Percentiles rank a stretch among this genome's conserved stretches.
Evolutionary conservation across 2,113 vertebrate genomes (phyloP).

Genomic region (Aythya baeri): DNA sequence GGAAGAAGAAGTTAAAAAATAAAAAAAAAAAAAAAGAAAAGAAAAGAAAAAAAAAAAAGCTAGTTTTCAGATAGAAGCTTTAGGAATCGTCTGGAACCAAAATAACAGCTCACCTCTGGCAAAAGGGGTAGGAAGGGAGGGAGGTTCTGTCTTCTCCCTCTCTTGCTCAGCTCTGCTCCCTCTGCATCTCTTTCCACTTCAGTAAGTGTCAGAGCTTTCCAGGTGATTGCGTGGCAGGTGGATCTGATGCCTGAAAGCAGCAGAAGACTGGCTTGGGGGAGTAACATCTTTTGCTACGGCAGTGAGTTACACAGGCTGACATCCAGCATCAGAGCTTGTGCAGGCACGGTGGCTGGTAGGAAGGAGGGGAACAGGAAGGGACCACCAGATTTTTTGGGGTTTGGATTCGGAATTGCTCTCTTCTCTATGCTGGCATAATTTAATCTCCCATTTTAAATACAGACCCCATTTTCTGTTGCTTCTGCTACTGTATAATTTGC

Average conservation of each 20-base stretch:
- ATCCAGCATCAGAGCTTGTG: not conserved
- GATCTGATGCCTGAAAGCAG: not conserved
- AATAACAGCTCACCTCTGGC: not conserved
- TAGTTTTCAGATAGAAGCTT: not conserved
- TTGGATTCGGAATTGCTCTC: not conserved
- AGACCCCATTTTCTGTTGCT: rapidly evolving
- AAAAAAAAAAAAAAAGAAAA: not conserved
- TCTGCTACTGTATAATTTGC: rapidly evolving
- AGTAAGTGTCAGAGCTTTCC: not conserved
- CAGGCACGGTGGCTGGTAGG: not conserved
- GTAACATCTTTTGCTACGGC: rapidly evolving
- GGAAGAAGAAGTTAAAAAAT: not conserved
- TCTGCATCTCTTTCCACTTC: not conserved
- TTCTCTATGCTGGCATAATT: not conserved
- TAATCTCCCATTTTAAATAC: not conserved
- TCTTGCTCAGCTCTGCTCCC: not conserved
- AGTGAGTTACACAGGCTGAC: not conserved
- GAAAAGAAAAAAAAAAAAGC: not conserved
- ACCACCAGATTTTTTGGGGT: not conserved
- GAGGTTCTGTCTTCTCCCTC: not conserved
- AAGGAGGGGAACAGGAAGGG: not conserved
- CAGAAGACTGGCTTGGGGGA: not conserved
- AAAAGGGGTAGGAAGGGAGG: not conserved
- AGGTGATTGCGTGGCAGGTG: not conserved
- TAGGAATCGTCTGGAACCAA: not conserved